Evolutionary conservation across 1,140 invertebrate species (phyloP).

Genomic region (Lepidurus packardi): DNA sequence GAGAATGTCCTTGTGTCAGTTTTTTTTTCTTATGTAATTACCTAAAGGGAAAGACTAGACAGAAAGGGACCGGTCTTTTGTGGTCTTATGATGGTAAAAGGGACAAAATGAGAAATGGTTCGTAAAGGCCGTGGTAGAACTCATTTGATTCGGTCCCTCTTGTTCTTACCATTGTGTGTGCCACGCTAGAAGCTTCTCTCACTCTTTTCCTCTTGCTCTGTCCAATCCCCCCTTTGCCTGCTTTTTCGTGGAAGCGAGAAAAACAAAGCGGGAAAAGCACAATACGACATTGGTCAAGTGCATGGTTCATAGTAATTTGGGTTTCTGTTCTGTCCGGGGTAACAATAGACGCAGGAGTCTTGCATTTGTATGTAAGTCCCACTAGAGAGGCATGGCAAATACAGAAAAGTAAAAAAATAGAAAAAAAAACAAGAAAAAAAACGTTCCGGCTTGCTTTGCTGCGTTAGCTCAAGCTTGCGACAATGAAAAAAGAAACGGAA

Average conservation of each 20-base stretch:
- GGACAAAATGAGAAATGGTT: constrained; percentile 13
- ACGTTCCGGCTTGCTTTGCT: too few species aligned
- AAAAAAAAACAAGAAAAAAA: too few species aligned
- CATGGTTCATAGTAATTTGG: background rate
- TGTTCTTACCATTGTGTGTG: background rate
- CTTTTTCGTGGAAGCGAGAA: background rate
- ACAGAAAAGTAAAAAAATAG: too few species aligned
- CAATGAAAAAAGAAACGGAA: background rate
- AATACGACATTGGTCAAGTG: constrained; percentile 11
- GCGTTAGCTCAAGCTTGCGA: background rate
- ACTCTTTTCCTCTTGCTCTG: background rate
- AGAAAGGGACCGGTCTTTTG: background rate
- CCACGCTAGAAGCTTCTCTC: background rate
- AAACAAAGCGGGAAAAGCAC: background rate
- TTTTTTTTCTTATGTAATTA: background rate
- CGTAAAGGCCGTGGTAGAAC: background rate
- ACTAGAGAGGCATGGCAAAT: too few species aligned
- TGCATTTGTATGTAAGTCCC: too few species aligned
- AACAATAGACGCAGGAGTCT: background rate
- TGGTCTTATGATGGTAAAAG: constrained; percentile 19
- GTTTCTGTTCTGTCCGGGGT: background rate
- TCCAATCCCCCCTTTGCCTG: background rate
- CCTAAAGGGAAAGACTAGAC: background rate
- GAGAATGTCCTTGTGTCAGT: background rate
- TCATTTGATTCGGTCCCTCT: constrained; percentile 6